Evolutionary conservation across 2,113 vertebrate genomes (phyloP).

Genomic region (Sebastes schlegelii): DNA sequence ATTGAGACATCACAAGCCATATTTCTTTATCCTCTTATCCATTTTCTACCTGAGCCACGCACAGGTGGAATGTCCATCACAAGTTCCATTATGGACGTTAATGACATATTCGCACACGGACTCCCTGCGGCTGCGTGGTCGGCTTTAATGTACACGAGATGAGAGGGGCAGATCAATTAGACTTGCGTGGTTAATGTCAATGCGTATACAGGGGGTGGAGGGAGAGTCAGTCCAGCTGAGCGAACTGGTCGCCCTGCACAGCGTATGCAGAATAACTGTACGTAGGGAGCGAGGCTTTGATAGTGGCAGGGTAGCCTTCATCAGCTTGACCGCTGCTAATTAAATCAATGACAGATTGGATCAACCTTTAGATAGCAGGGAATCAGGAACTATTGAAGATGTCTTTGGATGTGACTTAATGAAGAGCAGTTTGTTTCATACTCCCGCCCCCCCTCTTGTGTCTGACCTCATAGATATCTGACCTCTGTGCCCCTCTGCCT

Average conservation of each 20-base stretch:
- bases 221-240: constrained; percentile 35
- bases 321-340: constrained; percentile 28
- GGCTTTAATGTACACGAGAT: constrained; percentile 62
- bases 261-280: constrained; percentile 1
- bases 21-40: constrained; percentile 55
- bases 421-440: constrained; percentile 26
- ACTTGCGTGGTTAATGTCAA: constrained; percentile 61
- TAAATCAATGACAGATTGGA: constrained; percentile 33
- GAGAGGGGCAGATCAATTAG: constrained; percentile 68
- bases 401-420: constrained; percentile 30
- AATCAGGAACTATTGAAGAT: constrained; percentile 23
- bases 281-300: constrained; percentile 24
- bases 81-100: constrained; percentile 49
- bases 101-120: constrained; percentile 50
- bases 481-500: constrained; percentile 44
- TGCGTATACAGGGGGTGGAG: constrained; percentile 39
- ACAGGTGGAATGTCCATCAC: constrained; percentile 58
- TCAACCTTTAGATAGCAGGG: constrained; percentile 36
- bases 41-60: constrained; percentile 44
- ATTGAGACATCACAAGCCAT: constrained; percentile 56
- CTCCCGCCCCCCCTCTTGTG: not conserved
- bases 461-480: constrained; percentile 21
- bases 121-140: constrained; percentile 40
- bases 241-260: not conserved
- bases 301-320: constrained; percentile 31